Evolutionary conservation across 1,140 invertebrate species (phyloP).

Genomic region (Centruroides vittatus): DNA sequence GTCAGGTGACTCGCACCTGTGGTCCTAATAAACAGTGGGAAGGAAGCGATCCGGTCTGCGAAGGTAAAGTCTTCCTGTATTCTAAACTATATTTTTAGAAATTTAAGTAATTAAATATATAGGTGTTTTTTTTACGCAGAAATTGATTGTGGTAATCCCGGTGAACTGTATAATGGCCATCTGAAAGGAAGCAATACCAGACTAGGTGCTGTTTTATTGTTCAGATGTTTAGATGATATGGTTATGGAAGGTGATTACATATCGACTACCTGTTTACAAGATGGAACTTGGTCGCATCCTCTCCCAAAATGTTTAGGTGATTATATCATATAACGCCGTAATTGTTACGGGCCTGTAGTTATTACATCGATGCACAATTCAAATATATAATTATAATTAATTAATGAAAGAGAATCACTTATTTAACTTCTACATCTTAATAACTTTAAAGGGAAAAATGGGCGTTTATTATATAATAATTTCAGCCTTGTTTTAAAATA

Average conservation of each 20-base stretch:
- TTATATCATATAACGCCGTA: constrained; percentile 1
- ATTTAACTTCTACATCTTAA: too few species aligned
- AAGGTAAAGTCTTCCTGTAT: constrained; percentile 41
- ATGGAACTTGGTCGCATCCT: constrained; percentile 84
- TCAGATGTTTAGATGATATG: constrained; percentile 86
- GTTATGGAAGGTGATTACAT: constrained; percentile 64
- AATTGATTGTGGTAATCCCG: constrained; percentile 86
- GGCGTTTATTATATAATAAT: too few species aligned
- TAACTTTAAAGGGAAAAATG: too few species aligned
- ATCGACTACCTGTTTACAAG: constrained; percentile 79
- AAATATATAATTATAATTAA: too few species aligned
- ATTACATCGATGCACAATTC: too few species aligned
- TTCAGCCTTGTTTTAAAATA: too few species aligned
- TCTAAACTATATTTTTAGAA: not conserved
- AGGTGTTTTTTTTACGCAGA: constrained; percentile 37
- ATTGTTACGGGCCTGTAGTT: too few species aligned
- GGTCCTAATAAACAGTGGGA: constrained; percentile 80
- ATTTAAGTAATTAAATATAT: not conserved
- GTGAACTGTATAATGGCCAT: constrained; percentile 84
- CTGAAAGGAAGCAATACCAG: constrained; percentile 80
- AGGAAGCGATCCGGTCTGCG: constrained; percentile 67
- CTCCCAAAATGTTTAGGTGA: constrained; percentile 68
- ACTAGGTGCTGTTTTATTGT: constrained; percentile 80
- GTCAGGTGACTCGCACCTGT: constrained; percentile 69
- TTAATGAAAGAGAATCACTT: too few species aligned